These are phyloP conservation scores for Promerops cafer DNA, from an alignment of 2,113 vertebrate genomes.

Conservation along the genomic window DNA sequence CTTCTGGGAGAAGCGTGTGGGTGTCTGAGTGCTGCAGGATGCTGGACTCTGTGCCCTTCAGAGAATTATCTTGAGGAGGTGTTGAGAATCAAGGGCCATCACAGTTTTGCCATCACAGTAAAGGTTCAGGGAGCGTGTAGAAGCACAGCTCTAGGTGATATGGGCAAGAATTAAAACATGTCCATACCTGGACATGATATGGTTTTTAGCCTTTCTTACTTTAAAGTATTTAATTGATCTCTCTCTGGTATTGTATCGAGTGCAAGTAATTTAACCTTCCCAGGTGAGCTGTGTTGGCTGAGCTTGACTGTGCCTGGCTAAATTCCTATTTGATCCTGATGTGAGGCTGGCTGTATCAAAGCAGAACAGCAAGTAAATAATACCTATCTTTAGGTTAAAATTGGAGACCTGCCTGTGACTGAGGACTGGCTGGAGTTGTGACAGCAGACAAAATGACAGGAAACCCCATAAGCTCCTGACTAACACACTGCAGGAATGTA, in stretches of 20 bases:
- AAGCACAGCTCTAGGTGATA: neutral
- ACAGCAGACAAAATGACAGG: neutral
- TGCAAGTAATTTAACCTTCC: neutral
- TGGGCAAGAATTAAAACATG: neutral
- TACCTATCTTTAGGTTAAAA: neutral
- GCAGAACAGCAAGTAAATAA: neutral
- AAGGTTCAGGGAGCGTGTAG: neutral
- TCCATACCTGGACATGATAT: neutral
- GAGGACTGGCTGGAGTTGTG: neutral
- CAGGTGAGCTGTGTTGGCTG: neutral
- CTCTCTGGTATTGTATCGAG: neutral
- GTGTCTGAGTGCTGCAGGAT: neutral
- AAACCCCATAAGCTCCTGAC: neutral
- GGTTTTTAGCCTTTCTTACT: neutral
- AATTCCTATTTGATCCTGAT: neutral
- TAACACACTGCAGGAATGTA: neutral
- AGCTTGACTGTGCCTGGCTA: neutral
- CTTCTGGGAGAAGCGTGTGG: accelerated
- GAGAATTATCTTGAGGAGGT: neutral
- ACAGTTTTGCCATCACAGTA: neutral
- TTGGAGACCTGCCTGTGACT: neutral
- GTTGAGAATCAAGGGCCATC: neutral
- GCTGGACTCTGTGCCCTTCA: neutral
- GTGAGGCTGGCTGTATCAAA: neutral
- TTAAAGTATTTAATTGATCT: neutral